Conservation (phyloP, 2,888 invertebrate species). For the Drosophila pseudotakahashii region DNA sequence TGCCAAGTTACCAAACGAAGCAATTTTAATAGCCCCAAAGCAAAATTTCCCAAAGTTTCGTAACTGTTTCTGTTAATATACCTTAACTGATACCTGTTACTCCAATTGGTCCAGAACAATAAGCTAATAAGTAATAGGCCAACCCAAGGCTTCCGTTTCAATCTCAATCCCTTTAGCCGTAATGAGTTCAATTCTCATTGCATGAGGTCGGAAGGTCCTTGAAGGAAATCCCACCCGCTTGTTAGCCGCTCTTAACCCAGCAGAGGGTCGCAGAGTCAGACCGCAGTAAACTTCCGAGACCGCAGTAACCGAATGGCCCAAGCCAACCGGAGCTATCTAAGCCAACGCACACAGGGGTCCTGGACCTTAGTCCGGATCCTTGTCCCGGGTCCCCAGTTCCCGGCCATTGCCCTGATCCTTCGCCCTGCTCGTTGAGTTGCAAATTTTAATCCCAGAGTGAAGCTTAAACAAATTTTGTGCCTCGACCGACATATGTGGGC, state of each 20-base stretch:
- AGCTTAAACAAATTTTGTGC: slow-evolving; percentile 78
- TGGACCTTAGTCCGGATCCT: slow-evolving; percentile 24
- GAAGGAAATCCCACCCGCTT: slow-evolving; percentile 8
- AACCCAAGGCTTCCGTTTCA: slow-evolving; percentile 12
- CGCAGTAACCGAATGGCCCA: slow-evolving; percentile 42
- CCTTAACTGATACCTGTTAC: slow-evolving; percentile 1
- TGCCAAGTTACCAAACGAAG: too few relatives aligned
- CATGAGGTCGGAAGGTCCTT: slow-evolving; percentile 21
- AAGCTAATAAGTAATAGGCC: slow-evolving; percentile 30
- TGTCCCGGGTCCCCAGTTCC: slow-evolving; percentile 13
- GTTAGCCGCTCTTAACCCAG: slow-evolving; percentile 1
- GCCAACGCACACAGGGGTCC: slow-evolving; percentile 35
- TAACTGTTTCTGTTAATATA: background rate
- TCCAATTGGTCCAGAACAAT: slow-evolving; percentile 6
- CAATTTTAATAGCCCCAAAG: too few relatives aligned
- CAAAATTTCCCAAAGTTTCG: background rate
- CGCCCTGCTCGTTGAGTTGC: slow-evolving; percentile 42
- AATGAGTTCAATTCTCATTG: slow-evolving; percentile 43
- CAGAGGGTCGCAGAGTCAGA: slow-evolving; percentile 18
- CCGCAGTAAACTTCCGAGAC: slow-evolving; percentile 37
- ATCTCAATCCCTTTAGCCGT: slow-evolving; percentile 28
- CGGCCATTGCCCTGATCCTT: slow-evolving; percentile 27
- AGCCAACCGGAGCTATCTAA: slow-evolving; percentile 36
- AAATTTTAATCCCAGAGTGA: slow-evolving; percentile 73
- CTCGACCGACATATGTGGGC: slow-evolving; percentile 70